A percentile compares a stretch with the other conserved stretches of the same genome.
Conservation (phyloP, 2,113 vertebrate species). For the Eretmochelys imbricata region DNA sequence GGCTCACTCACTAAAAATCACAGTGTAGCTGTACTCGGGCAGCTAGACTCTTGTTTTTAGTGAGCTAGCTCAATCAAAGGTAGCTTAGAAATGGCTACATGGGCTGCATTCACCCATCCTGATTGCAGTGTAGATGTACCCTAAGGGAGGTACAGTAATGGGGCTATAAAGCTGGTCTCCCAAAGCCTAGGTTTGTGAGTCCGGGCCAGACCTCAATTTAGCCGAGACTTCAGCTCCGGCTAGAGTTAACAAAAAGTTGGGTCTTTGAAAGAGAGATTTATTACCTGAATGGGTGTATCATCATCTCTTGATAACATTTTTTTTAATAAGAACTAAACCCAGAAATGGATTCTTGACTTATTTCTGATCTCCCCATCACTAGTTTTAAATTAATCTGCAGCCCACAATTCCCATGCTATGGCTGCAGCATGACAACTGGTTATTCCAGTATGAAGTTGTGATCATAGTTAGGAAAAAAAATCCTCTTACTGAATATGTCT, state of each 20-base stretch:
- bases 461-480: background rate
- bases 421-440: background rate
- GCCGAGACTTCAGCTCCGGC: background rate
- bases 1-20: background rate
- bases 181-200: background rate
- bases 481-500: background rate
- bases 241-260: background rate
- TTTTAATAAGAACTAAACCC: too few species aligned
- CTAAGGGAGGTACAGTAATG: background rate
- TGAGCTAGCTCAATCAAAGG: too few species aligned
- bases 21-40: background rate
- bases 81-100: background rate
- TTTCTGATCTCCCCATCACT: background rate
- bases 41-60: background rate
- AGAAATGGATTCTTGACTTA: background rate
- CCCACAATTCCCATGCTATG: background rate
- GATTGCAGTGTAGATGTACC: background rate
- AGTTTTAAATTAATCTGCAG: background rate
- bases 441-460: background rate
- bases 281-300: too few species aligned
- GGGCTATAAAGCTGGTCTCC: background rate
- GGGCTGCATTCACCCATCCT: background rate
- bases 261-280: background rate
- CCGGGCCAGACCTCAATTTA: background rate
- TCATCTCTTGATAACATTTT: too few species aligned